Conservation (phyloP, 2,113 vertebrate genomes). For the Phodopus roborovskii region DNA sequence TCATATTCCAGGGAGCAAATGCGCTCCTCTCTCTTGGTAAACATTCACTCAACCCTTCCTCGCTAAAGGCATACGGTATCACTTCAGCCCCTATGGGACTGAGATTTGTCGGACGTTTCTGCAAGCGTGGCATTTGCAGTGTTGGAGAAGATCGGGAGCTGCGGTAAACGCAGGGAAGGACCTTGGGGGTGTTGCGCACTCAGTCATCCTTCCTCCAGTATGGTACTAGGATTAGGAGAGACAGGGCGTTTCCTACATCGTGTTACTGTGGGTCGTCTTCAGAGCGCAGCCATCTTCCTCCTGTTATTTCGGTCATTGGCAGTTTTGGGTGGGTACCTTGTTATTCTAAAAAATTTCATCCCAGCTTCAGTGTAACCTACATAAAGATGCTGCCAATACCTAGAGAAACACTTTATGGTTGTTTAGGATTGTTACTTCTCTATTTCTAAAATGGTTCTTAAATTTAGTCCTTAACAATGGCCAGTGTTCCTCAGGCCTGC, state of each 20-base stretch:
- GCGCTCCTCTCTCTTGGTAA: not conserved
- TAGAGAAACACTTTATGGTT: not conserved
- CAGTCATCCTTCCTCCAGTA: rapidly evolving
- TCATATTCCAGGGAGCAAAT: slow-evolving; percentile 12
- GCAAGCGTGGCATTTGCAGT: not conserved
- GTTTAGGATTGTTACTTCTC: not conserved
- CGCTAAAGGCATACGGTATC: slow-evolving; percentile 24
- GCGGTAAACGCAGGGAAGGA: not conserved
- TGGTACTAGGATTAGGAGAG: not conserved
- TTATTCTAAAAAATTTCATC: not conserved
- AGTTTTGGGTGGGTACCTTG: not conserved
- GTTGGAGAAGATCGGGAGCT: not conserved
- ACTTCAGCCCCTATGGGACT: not conserved
- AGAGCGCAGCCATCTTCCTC: not conserved
- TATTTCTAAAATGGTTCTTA: not conserved
- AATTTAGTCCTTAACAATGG: not conserved
- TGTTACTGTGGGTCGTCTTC: no score
- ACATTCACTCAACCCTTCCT: not conserved
- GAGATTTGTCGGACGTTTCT: not conserved
- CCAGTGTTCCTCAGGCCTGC: not conserved
- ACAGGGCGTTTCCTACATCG: rapidly evolving
- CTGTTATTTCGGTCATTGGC: not conserved
- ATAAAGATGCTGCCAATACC: not conserved
- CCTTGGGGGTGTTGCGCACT: not conserved
- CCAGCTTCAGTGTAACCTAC: not conserved